phyloP scores from a whole-genome alignment of 2,888 invertebrate species.

The Tineola bisselliella region DNA sequence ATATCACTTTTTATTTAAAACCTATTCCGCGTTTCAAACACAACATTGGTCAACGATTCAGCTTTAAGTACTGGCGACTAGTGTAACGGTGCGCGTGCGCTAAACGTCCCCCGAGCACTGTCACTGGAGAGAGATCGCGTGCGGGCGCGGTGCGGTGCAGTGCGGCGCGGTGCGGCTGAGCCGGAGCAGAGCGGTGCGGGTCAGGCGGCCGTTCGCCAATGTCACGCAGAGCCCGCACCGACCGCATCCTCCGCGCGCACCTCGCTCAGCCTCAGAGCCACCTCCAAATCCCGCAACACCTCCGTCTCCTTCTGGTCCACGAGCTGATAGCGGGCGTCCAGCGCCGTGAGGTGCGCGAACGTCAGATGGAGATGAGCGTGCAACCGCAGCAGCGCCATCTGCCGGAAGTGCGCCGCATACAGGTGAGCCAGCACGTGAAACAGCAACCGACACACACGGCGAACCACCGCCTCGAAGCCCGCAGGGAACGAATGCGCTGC shows the following conservation, averaged over 20 bases:
- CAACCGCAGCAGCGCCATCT: slow-evolving; percentile 91
- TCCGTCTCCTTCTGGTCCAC: slow-evolving; percentile 97
- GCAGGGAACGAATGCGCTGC: slow-evolving; percentile 93
- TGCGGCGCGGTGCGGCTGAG: slow-evolving; percentile 16
- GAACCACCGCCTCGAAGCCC: slow-evolving; percentile 93
- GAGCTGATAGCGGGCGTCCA: slow-evolving; percentile 86
- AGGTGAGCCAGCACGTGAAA: slow-evolving; percentile 98
- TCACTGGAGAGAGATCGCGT: background rate
- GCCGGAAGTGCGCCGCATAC: slow-evolving; percentile 97
- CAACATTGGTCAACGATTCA: slow-evolving; percentile 15
- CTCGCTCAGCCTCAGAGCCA: slow-evolving; percentile 77
- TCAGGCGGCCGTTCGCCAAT: slow-evolving; percentile 68
- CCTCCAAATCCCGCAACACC: slow-evolving; percentile 88
- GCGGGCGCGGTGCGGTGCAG: background rate
- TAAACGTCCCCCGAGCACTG: background rate
- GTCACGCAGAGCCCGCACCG: slow-evolving; percentile 19
- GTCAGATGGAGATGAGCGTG: slow-evolving; percentile 98
- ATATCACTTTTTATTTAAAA: slow-evolving; percentile 14
- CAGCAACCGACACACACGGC: slow-evolving; percentile 94
- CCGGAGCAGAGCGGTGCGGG: slow-evolving; percentile 60
- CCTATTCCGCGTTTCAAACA: slow-evolving; percentile 12
- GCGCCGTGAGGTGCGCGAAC: slow-evolving; percentile 93
- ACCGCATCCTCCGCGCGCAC: slow-evolving; percentile 27
- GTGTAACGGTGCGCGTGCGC: slow-evolving; percentile 2
- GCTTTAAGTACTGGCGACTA: slow-evolving; percentile 15